These are phyloP conservation scores for Drosophila simulans DNA, from an alignment of 1,140 invertebrate genomes.

Conservation along the genomic window DNA sequence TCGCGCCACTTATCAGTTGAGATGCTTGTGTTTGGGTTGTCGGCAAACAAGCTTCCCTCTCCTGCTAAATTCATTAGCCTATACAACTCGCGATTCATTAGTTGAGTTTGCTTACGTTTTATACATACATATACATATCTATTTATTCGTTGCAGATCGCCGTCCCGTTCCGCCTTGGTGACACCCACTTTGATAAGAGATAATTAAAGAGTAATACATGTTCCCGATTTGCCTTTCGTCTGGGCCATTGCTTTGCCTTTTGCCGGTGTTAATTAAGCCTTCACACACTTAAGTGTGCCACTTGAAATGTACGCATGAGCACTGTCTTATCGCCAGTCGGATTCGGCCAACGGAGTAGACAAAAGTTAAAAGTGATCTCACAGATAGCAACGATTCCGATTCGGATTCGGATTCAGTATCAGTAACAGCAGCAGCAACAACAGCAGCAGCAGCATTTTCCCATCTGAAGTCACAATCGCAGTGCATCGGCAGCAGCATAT, in stretches of 20 bases:
- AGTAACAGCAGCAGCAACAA: constrained; percentile 13
- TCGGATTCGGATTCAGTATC: constrained; percentile 15
- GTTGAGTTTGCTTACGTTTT: constrained; percentile 22
- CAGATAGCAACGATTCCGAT: constrained; percentile 27
- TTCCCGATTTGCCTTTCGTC: constrained; percentile 8
- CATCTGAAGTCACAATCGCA: constrained; percentile 18
- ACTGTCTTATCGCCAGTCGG: constrained; percentile 46
- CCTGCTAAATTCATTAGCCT: constrained; percentile 23
- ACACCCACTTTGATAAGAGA: constrained; percentile 53
- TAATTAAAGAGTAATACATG: constrained; percentile 73
- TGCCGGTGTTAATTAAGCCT: constrained; percentile 75
- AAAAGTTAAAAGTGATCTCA: constrained; percentile 46
- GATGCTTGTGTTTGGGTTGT: constrained; percentile 26
- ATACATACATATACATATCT: constrained; percentile 25
- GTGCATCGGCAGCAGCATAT: constrained; percentile 21
- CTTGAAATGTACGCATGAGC: constrained; percentile 51
- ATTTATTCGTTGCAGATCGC: constrained; percentile 49
- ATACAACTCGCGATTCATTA: background rate
- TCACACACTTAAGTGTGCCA: constrained; percentile 74
- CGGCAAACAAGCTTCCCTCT: constrained; percentile 23
- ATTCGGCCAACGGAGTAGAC: constrained; percentile 48
- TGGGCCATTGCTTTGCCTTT: constrained; percentile 15
- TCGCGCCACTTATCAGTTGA: constrained; percentile 36
- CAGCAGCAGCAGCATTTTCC: constrained; percentile 29
- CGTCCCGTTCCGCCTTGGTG: constrained; percentile 4